Evolutionary conservation across 2,797 vertebrate genomes (phyloP).

Genomic region (Enteromius fasciolatus): DNA sequence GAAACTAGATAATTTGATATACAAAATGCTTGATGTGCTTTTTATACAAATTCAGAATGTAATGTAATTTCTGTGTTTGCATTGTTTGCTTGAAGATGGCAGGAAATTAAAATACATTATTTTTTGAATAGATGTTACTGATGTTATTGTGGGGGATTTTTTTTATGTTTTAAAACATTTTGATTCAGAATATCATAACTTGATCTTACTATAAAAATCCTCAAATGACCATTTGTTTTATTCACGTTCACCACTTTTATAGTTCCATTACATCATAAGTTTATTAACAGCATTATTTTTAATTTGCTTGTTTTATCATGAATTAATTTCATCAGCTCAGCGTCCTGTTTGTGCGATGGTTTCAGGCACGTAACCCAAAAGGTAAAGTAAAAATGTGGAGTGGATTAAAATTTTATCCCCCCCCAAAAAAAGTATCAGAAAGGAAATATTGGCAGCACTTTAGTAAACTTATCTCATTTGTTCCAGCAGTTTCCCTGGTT

Average conservation of each 20-base stretch:
- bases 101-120: neutral
- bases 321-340: neutral
- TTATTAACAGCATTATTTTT: neutral
- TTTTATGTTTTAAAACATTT: neutral
- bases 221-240: neutral
- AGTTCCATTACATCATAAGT: neutral
- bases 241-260: neutral
- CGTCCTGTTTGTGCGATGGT: neutral
- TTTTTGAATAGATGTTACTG: neutral
- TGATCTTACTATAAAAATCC: neutral
- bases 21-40: neutral
- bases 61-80: neutral
- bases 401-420: neutral
- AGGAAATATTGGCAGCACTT: neutral
- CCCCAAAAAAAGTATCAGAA: neutral
- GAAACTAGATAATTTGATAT: neutral
- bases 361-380: neutral
- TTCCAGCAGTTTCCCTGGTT: constrained; percentile 14
- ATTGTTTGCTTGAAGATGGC: neutral
- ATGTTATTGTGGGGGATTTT: neutral
- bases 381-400: neutral
- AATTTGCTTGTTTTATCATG: neutral
- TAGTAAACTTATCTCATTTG: constrained; percentile 1
- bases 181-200: neutral
- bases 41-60: no score